phyloP scores from a whole-genome alignment of 2,797 vertebrate genomes.

The Trichosurus vulpecula region DNA sequence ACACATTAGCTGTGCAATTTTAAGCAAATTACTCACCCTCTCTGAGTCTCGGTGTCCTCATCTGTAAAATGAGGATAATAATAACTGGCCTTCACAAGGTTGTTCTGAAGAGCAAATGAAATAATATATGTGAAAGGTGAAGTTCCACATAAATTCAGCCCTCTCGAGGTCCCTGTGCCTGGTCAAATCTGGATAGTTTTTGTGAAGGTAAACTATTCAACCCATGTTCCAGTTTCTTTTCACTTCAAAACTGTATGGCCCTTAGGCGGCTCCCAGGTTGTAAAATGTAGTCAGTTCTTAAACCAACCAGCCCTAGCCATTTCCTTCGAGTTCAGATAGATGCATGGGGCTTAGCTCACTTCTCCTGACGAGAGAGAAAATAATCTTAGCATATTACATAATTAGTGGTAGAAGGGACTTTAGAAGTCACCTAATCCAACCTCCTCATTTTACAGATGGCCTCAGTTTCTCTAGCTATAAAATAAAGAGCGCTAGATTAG shows the following conservation, averaged over 20 bases:
- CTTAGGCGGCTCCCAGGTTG: background rate
- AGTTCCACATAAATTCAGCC: background rate
- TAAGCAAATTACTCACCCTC: background rate
- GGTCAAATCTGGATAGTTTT: background rate
- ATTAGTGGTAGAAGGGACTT: background rate
- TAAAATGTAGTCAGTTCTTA: background rate
- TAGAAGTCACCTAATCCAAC: background rate
- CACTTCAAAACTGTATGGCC: background rate
- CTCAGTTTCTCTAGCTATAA: background rate
- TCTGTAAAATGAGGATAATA: conserved; percentile 27
- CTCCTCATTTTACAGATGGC: too few species aligned
- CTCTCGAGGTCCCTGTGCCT: background rate
- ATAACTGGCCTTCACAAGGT: background rate
- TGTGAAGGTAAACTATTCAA: background rate
- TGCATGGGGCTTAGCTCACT: background rate
- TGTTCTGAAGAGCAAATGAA: background rate
- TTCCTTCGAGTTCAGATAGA: background rate
- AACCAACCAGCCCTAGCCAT: background rate
- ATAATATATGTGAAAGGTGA: background rate
- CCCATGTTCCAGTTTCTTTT: background rate
- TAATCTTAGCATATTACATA: background rate
- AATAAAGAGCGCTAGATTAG: background rate
- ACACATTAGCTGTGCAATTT: background rate
- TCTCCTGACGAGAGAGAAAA: background rate
- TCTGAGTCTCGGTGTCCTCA: background rate